Evolutionary conservation across 2,797 vertebrate genomes (phyloP).

Genomic region (Tolypeutes matacus): DNA sequence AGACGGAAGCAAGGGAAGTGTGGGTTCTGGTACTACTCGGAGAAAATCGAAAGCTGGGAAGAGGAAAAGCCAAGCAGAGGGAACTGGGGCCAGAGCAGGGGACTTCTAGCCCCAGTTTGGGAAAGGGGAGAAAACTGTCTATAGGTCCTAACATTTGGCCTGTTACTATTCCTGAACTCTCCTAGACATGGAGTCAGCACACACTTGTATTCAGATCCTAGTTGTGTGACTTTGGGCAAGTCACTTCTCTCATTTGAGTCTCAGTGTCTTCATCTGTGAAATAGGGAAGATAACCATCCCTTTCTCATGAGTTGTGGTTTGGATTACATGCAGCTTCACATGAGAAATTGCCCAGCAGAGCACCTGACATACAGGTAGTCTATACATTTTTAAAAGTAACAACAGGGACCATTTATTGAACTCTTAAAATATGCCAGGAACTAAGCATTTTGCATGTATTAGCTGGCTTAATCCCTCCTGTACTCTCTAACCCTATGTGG

Average conservation of each 20-base stretch:
- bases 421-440: background rate
- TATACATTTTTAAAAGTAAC: background rate
- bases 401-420: background rate
- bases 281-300: background rate
- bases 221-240: background rate
- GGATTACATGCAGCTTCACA: slow-evolving; percentile 18
- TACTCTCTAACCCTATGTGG: background rate
- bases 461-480: slow-evolving; percentile 39
- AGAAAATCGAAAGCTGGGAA: background rate
- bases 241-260: slow-evolving; percentile 23
- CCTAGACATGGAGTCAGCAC: slow-evolving; percentile 10
- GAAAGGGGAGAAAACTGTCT: slow-evolving; percentile 13
- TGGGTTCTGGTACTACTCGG: background rate
- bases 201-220: background rate
- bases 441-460: background rate
- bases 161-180: slow-evolving; percentile 49
- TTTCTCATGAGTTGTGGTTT: slow-evolving; percentile 23
- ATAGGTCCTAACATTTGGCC: background rate
- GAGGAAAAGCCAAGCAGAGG: slow-evolving; percentile 42
- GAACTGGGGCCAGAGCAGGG: background rate
- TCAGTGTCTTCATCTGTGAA: slow-evolving; percentile 43
- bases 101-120: background rate
- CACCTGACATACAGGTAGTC: background rate
- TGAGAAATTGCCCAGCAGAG: slow-evolving; percentile 40
- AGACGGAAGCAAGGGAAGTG: background rate